These are phyloP conservation scores for Amphilophus citrinellus DNA, from an alignment of 2,113 vertebrate species.

Conservation along the genomic window DNA sequence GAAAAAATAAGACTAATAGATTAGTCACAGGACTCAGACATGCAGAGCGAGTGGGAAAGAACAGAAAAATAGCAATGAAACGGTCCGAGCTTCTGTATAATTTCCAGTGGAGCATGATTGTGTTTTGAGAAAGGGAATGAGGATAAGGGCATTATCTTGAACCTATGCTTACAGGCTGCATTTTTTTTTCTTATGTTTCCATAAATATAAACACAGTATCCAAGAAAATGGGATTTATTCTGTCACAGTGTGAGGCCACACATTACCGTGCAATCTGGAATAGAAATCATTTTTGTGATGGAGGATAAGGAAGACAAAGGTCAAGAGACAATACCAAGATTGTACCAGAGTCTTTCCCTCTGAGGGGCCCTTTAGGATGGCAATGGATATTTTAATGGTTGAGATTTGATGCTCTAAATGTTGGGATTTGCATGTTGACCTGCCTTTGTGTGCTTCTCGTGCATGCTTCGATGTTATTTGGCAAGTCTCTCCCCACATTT, in stretches of 20 bases:
- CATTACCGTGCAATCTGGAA: conserved; percentile 37
- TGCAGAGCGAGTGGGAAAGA: conserved; percentile 24
- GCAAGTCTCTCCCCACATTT: neutral
- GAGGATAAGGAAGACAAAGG: conserved; percentile 29
- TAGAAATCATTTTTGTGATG: conserved; percentile 37
- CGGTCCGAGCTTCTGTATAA: conserved; percentile 32
- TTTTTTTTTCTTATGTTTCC: conserved; percentile 54
- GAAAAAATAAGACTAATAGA: conserved; percentile 44
- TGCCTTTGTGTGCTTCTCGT: neutral
- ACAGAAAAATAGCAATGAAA: conserved; percentile 21
- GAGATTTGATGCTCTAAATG: neutral
- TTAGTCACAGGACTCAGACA: conserved; percentile 47
- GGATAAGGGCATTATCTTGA: conserved; percentile 57
- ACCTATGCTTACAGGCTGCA: conserved; percentile 42
- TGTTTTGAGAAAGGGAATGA: conserved; percentile 34
- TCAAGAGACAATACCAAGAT: conserved; percentile 20
- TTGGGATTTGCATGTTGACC: neutral
- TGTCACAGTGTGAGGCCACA: conserved; percentile 29
- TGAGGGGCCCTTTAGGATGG: neutral
- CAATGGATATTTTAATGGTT: neutral
- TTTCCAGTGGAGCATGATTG: conserved; percentile 28
- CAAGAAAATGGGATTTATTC: conserved; percentile 68
- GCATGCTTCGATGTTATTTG: neutral
- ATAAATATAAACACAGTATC: conserved; percentile 69
- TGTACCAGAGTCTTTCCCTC: conserved; percentile 4